These are phyloP conservation scores for Aphaenogaster ashmeadi DNA, from an alignment of 1,140 invertebrate genomes.

Conservation along the genomic window DNA sequence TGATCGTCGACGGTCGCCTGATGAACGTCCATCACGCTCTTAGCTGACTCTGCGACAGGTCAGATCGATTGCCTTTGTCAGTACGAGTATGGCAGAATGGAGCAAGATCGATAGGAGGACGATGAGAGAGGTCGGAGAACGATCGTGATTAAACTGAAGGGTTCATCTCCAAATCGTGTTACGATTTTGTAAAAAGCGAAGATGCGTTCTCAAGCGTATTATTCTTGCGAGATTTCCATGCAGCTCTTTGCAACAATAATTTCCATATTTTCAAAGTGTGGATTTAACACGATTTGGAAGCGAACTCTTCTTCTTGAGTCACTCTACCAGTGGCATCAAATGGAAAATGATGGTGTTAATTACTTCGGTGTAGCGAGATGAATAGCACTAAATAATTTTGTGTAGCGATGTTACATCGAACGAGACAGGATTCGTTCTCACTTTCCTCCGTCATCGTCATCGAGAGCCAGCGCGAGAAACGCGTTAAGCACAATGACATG, in stretches of 20 bases:
- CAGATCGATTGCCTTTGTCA: conserved; percentile 52
- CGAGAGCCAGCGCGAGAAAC: conserved; percentile 36
- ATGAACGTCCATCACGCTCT: conserved; percentile 79
- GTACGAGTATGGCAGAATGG: background rate
- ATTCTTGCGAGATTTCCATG: background rate
- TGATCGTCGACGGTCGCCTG: conserved; percentile 69
- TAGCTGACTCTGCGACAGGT: conserved; percentile 85
- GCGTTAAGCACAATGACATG: conserved; percentile 61
- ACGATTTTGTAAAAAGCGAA: background rate
- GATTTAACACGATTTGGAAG: conserved; percentile 14
- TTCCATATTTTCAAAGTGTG: background rate
- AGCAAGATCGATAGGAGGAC: background rate
- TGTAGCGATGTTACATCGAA: background rate
- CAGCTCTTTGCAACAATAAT: background rate
- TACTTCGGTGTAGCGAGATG: background rate
- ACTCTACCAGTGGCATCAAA: background rate
- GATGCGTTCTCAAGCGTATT: background rate
- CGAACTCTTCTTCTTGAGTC: background rate
- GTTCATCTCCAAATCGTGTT: background rate
- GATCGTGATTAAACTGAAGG: conserved; percentile 24
- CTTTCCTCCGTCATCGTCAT: conserved; percentile 47
- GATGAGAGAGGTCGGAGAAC: conserved; percentile 54
- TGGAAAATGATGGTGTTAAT: background rate
- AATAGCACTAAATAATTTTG: background rate
- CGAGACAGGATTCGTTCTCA: conserved; percentile 42